phyloP scores from a whole-genome alignment of 2,113 vertebrate species.

The Panthera uncia region DNA sequence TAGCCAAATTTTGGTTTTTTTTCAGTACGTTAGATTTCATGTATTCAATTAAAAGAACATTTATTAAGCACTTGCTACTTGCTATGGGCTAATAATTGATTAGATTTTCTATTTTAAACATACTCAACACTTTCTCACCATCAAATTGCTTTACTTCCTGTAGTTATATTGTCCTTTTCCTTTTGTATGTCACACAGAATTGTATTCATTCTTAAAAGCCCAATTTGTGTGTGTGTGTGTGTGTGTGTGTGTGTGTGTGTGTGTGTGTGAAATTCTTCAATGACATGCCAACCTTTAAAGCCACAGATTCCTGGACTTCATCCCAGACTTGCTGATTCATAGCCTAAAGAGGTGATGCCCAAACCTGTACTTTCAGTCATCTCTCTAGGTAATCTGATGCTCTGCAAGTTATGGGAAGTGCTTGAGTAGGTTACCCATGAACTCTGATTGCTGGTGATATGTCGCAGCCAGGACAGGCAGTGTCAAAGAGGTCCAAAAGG shows the following conservation, averaged over 20 bases:
- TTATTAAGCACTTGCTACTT: background rate
- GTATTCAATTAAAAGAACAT: background rate
- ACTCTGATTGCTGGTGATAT: background rate
- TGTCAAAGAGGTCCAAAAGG: background rate
- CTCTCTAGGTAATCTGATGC: background rate
- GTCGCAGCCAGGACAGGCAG: background rate
- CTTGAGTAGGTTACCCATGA: background rate
- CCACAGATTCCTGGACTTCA: background rate
- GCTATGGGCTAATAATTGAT: background rate
- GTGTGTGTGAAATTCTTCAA: background rate
- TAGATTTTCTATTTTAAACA: background rate
- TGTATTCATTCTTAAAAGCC: constrained; percentile 14
- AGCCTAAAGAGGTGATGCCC: background rate
- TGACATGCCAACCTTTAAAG: background rate
- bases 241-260: background rate
- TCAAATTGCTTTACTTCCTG: background rate
- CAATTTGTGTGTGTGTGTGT: background rate
- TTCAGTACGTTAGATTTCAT: background rate
- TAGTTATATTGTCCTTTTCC: background rate
- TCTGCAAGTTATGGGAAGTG: background rate
- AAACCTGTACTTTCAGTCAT: background rate
- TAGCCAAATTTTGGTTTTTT: background rate
- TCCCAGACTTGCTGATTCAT: background rate
- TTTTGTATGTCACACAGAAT: background rate
- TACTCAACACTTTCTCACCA: background rate